phyloP scores from a whole-genome alignment of 2,888 invertebrate genomes.

The Nebria salina region DNA sequence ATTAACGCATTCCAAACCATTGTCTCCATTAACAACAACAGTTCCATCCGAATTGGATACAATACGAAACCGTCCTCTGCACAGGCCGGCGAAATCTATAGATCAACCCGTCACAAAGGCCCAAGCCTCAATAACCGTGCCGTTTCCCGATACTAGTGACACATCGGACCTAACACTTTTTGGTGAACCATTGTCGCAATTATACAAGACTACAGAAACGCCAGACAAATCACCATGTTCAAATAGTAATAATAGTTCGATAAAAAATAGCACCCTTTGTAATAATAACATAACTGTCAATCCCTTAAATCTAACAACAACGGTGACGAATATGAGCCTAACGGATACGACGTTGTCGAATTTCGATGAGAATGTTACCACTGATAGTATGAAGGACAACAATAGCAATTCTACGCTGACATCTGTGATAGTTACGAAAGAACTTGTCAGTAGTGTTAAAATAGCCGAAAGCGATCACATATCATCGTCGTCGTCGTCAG shows the following conservation, averaged over 20 bases:
- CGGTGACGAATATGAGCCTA: not conserved
- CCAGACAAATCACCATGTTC: constrained; percentile 17
- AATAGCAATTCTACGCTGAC: constrained; percentile 20
- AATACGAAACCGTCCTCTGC: constrained; percentile 22
- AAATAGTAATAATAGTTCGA: constrained; percentile 19
- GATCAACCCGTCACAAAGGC: constrained; percentile 22
- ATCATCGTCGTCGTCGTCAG: constrained; percentile 44
- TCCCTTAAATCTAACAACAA: not conserved
- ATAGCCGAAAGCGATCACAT: constrained; percentile 40
- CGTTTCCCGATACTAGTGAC: constrained; percentile 22
- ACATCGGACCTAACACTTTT: constrained; percentile 14
- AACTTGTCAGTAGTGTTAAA: constrained; percentile 47
- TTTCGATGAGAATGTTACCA: constrained; percentile 17
- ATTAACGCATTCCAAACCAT: constrained; percentile 28
- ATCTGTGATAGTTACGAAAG: constrained; percentile 38
- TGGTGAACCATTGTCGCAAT: constrained; percentile 12
- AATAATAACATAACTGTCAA: constrained; percentile 20
- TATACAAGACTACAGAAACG: not conserved
- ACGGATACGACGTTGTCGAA: constrained; percentile 2
- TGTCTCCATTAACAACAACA: constrained; percentile 14
- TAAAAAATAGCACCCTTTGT: constrained; percentile 20
- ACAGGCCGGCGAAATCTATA: constrained; percentile 20
- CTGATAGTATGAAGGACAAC: constrained; percentile 13
- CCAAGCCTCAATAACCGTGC: constrained; percentile 20
- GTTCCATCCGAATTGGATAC: constrained; percentile 20